Conservation (phyloP, 2,113 vertebrate genomes). For the Bubo blakistoni region DNA sequence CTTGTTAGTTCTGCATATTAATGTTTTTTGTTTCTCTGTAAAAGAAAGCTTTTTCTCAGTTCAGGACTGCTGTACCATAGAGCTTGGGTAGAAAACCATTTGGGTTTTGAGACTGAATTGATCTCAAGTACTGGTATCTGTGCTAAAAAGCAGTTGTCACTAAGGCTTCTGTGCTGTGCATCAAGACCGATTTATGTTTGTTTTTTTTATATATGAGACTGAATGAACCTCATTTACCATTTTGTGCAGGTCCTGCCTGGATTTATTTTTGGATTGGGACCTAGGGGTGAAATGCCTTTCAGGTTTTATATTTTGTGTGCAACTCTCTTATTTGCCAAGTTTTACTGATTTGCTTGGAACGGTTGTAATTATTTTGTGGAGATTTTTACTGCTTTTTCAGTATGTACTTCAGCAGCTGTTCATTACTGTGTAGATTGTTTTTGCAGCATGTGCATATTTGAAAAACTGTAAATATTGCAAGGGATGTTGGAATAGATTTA, state of each 20-base stretch:
- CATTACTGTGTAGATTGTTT: not conserved
- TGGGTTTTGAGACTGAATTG: not conserved
- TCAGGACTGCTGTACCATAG: not conserved
- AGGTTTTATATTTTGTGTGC: not conserved
- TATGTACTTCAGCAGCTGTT: not conserved
- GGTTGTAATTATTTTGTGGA: not conserved
- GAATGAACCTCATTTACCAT: not conserved
- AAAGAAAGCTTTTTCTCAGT: not conserved
- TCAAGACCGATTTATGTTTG: not conserved
- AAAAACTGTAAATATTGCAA: slow-evolving; percentile 6
- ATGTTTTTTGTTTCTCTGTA: not conserved
- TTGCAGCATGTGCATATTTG: not conserved
- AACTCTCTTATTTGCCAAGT: not conserved
- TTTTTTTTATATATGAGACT: not conserved
- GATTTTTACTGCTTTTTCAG: not conserved
- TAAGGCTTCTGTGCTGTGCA: not conserved
- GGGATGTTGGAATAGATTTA: not conserved
- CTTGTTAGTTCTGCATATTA: not conserved
- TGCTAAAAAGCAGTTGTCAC: not conserved
- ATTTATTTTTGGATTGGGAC: not conserved
- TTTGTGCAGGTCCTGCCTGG: not conserved
- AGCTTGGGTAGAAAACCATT: not conserved
- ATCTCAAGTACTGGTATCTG: not conserved
- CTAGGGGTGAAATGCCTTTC: not conserved
- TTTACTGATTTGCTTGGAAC: not conserved